phyloP scores from a whole-genome alignment of 2,797 vertebrate species.

The Melanotaenia nigrans region DNA sequence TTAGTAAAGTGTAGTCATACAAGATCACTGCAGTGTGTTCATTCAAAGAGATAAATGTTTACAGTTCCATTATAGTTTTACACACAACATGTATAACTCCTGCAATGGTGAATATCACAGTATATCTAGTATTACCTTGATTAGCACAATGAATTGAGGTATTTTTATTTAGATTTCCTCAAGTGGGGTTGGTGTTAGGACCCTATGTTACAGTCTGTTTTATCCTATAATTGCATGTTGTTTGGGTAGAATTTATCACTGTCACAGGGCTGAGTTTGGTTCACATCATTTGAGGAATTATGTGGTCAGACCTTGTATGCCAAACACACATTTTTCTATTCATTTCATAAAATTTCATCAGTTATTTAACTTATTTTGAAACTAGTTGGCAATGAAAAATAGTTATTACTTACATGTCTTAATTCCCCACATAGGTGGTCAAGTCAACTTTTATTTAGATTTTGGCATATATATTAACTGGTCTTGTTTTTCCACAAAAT shows the following conservation, averaged over 20 bases:
- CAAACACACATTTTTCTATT: not conserved
- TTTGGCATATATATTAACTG: constrained; percentile 12
- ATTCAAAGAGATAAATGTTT: not conserved
- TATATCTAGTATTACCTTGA: too few species aligned
- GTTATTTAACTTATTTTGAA: constrained; percentile 2
- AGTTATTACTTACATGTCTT: not conserved
- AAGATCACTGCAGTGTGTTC: not conserved
- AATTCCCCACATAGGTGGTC: constrained; percentile 1
- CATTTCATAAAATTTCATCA: not conserved
- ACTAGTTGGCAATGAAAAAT: not conserved
- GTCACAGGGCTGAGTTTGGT: not conserved
- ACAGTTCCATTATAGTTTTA: too few species aligned
- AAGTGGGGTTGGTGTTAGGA: too few species aligned
- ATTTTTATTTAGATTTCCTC: too few species aligned
- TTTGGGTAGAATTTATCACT: not conserved
- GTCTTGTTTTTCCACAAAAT: constrained; percentile 26
- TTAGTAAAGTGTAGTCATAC: not conserved
- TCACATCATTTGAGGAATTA: not conserved
- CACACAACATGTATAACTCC: not conserved
- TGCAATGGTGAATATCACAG: too few species aligned
- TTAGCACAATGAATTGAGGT: too few species aligned
- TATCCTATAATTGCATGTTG: not conserved
- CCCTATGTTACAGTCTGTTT: not conserved
- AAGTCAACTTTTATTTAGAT: constrained; percentile 4
- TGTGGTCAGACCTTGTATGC: too few species aligned